phyloP scores from a whole-genome alignment of 2,888 invertebrate species.

The Plebejus melissa region DNA sequence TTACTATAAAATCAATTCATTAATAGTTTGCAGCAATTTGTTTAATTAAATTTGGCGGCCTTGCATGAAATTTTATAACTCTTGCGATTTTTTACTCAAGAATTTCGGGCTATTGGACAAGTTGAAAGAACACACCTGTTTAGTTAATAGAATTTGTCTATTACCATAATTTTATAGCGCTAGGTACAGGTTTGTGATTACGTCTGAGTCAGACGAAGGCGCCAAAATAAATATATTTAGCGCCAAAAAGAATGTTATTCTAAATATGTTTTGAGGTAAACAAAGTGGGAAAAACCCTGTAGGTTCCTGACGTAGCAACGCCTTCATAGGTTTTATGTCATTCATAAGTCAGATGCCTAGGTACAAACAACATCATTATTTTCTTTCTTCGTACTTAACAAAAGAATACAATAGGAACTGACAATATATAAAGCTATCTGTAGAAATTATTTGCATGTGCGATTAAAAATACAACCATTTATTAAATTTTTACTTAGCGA shows the following conservation, averaged over 20 bases:
- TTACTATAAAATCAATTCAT: not conserved
- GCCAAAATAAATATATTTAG: conserved; percentile 9
- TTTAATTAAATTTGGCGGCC: conserved; percentile 11
- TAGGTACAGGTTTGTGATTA: conserved; percentile 2
- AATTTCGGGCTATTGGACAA: not conserved
- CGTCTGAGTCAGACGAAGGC: conserved; percentile 11
- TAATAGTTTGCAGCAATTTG: not conserved
- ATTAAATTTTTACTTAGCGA: too few relatives aligned
- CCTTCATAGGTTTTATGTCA: not conserved
- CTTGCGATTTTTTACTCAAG: not conserved
- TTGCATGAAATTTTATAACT: not conserved
- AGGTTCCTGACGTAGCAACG: not conserved
- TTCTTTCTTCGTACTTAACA: too few relatives aligned
- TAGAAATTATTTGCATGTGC: too few relatives aligned
- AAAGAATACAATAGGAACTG: too few relatives aligned
- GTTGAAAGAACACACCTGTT: conserved; percentile 4
- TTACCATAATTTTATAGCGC: conserved; percentile 15
- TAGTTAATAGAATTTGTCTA: conserved; percentile 1
- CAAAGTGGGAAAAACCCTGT: not conserved
- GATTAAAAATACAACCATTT: too few relatives aligned
- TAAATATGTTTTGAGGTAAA: conserved; percentile 2
- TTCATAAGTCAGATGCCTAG: too few relatives aligned
- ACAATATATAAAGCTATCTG: too few relatives aligned
- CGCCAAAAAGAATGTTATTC: not conserved
- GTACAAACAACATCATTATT: too few relatives aligned